These are phyloP conservation scores for Ceyx melanurus DNA, from an alignment of 2,113 vertebrate species.

Conservation along the genomic window DNA sequence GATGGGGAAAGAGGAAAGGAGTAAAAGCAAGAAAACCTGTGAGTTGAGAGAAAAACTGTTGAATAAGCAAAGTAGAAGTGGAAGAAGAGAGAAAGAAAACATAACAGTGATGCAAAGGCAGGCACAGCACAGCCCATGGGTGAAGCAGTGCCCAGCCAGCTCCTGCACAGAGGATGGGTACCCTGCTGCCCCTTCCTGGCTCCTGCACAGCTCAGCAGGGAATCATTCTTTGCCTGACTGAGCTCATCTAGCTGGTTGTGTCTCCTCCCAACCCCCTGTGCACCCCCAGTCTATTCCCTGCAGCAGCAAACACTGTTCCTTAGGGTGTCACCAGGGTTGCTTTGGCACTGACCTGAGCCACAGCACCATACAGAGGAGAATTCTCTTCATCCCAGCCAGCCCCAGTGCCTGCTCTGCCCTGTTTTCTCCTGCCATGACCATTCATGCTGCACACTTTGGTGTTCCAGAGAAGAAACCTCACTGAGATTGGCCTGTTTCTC, in stretches of 20 bases:
- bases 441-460: neutral
- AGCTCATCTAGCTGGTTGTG: neutral
- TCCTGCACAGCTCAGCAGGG: neutral
- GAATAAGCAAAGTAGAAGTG: neutral
- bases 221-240: neutral
- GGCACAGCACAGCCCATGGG: neutral
- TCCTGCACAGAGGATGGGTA: neutral
- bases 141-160: neutral
- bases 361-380: neutral
- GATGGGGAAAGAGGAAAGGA: neutral
- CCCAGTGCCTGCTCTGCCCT: neutral
- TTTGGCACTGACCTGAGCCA: neutral
- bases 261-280: neutral
- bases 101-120: neutral
- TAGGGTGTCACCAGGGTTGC: neutral
- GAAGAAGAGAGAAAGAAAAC: neutral
- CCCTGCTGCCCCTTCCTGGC: neutral
- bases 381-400: neutral
- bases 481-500: neutral
- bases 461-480: neutral
- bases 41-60: neutral
- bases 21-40: neutral
- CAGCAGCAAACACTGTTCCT: neutral
- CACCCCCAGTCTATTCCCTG: fast-evolving
- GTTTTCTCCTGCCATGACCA: neutral